Evolutionary conservation across 2,113 vertebrate species (phyloP).

Genomic region (Okapia johnstoni): DNA sequence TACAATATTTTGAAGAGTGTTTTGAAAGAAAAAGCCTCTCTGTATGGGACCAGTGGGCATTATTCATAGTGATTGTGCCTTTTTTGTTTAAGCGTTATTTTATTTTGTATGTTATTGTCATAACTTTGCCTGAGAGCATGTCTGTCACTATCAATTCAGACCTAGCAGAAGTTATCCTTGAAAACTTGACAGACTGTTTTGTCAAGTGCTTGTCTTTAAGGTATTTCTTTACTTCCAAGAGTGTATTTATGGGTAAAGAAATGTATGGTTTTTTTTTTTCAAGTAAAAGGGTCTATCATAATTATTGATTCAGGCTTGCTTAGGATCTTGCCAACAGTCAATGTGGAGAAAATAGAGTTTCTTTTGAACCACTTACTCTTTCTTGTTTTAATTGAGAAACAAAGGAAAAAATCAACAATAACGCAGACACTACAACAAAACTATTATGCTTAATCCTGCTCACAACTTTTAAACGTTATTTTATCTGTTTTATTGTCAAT

Average conservation of each 20-base stretch:
- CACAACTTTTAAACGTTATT: not conserved
- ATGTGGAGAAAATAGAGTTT: not conserved
- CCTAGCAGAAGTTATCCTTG: not conserved
- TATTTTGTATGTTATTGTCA: not conserved
- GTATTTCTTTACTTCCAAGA: not conserved
- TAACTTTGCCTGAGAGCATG: not conserved
- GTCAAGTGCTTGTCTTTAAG: not conserved
- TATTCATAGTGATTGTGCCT: not conserved
- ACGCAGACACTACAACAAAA: not conserved
- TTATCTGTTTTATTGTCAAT: not conserved
- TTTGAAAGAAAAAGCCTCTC: not conserved
- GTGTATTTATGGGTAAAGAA: not conserved
- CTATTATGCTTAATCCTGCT: not conserved
- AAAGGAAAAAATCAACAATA: not conserved
- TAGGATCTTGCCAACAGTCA: not conserved
- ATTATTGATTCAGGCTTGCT: not conserved
- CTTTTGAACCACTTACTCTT: not conserved
- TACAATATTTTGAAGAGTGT: not conserved
- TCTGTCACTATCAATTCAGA: not conserved
- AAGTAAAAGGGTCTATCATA: not conserved
- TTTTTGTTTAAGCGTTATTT: not conserved
- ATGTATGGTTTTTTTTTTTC: not conserved
- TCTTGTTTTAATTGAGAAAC: not conserved
- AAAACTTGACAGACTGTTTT: not conserved
- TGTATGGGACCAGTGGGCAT: not conserved